Conservation (phyloP, 2,797 vertebrate species). For the Tolypeutes matacus region DNA sequence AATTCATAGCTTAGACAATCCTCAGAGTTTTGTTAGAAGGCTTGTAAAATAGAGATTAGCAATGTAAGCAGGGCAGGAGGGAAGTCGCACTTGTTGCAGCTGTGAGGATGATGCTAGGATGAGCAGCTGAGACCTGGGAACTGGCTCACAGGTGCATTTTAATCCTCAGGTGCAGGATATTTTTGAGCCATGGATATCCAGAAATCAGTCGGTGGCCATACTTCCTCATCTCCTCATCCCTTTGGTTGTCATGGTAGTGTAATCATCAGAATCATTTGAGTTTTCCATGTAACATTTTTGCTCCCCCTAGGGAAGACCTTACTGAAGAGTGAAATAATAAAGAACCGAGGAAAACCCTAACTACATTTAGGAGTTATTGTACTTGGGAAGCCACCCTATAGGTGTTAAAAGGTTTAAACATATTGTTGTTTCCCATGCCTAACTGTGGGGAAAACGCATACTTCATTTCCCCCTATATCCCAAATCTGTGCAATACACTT, state of each 20-base stretch:
- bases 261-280: not conserved
- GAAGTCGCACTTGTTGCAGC: accelerated
- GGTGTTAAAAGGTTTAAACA: not conserved
- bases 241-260: not conserved
- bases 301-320: not conserved
- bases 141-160: not conserved
- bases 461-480: not conserved
- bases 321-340: not conserved
- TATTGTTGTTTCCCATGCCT: no score
- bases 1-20: no score
- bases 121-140: not conserved
- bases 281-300: not conserved
- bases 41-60: not conserved
- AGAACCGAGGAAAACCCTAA: no score
- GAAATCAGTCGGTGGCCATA: not conserved
- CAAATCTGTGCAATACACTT: not conserved
- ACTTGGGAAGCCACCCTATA: not conserved
- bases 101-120: accelerated
- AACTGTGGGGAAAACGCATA: not conserved
- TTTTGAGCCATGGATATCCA: no score
- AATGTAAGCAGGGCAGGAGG: not conserved
- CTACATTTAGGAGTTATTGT: no score
- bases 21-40: not conserved
- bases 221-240: not conserved
- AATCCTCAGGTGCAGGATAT: not conserved